These are phyloP conservation scores for Andinoacara biseriatus DNA, from an alignment of 2,113 vertebrate species.

Conservation along the genomic window DNA sequence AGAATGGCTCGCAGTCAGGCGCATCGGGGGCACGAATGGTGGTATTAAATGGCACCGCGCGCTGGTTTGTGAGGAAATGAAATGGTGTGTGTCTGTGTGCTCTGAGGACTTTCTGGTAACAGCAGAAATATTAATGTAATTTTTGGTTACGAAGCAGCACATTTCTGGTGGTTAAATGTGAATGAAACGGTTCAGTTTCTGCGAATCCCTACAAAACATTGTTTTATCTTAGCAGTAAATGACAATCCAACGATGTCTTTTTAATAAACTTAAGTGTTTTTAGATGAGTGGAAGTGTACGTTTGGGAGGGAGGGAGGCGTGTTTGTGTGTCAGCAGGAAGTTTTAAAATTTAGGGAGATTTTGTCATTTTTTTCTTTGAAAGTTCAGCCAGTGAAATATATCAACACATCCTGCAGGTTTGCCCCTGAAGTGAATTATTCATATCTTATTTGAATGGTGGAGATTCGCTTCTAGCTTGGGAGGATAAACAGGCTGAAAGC, in stretches of 20 bases:
- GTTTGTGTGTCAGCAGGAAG: not conserved
- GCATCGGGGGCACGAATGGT: not conserved
- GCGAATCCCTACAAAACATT: not conserved
- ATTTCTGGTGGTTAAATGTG: not conserved
- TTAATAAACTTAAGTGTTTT: not conserved
- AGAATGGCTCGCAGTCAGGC: not conserved
- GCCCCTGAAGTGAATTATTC: not conserved
- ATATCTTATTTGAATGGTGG: not conserved
- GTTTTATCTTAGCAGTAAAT: conserved; percentile 26
- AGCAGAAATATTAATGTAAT: fast-evolving
- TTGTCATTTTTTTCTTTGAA: not conserved
- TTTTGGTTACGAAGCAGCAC: not conserved
- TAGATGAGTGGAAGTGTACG: not conserved
- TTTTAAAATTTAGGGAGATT: not conserved
- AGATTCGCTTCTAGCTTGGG: too few species aligned
- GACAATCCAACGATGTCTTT: not conserved
- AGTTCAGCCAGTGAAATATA: not conserved
- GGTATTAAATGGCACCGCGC: not conserved
- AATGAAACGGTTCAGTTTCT: conserved; percentile 8
- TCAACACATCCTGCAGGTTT: not conserved
- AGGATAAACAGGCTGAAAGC: not conserved
- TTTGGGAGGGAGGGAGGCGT: not conserved
- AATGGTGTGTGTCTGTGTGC: not conserved
- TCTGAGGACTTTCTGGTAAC: not conserved
- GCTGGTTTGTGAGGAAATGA: not conserved